Conservation (phyloP, 2,797 vertebrate genomes). For the Phrynocephalus forsythii region DNA sequence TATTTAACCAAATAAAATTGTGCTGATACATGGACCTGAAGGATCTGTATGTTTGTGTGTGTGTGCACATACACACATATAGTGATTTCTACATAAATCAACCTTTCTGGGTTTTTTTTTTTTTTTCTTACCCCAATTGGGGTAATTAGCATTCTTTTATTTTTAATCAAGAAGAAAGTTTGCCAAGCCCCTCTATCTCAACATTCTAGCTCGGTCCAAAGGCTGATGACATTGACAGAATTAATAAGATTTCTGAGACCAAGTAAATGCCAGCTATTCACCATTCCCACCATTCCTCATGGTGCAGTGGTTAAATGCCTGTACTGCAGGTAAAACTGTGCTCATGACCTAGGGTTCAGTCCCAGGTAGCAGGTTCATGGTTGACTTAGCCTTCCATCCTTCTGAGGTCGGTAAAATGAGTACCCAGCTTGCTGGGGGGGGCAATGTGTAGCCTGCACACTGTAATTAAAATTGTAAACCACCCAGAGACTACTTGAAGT, state of each 20-base stretch:
- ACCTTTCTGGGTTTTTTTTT: neutral
- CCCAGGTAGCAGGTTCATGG: too few species aligned
- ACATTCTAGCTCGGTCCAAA: neutral
- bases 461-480: too few species aligned
- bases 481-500: too few species aligned
- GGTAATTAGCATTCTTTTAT: neutral
- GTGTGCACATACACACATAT: neutral
- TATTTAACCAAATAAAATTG: conserved; percentile 2
- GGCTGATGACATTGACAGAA: neutral
- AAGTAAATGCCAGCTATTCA: neutral
- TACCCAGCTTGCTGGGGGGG: too few species aligned
- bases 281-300: too few species aligned
- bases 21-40: neutral
- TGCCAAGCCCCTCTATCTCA: neutral
- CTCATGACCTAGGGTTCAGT: too few species aligned
- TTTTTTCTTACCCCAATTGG: neutral
- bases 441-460: too few species aligned
- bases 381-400: too few species aligned
- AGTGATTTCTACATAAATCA: neutral
- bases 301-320: too few species aligned
- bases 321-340: too few species aligned
- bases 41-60: too few species aligned
- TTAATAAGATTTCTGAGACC: neutral
- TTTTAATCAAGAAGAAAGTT: neutral
- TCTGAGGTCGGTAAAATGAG: too few species aligned